Evolutionary conservation across 1,140 invertebrate species (phyloP).

Genomic region (Spodoptera frugiperda): DNA sequence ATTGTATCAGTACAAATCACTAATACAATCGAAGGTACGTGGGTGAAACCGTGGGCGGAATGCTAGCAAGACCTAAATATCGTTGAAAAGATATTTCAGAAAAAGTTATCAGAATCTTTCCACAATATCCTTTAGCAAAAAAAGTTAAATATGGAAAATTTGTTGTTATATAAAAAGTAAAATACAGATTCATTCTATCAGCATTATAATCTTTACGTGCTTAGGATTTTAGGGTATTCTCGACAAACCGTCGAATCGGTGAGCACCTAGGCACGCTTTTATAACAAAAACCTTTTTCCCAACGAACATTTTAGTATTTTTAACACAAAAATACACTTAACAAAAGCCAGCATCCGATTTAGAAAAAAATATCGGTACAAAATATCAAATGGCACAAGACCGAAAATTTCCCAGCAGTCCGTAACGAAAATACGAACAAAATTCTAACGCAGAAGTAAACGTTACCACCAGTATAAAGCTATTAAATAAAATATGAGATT

Average conservation of each 20-base stretch:
- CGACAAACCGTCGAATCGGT: background rate
- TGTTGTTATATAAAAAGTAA: too few species aligned
- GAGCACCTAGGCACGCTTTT: background rate
- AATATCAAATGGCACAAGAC: background rate
- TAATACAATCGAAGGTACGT: too few species aligned
- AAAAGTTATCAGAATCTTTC: too few species aligned
- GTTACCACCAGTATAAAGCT: slow-evolving; percentile 46
- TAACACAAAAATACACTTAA: background rate
- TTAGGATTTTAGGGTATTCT: slow-evolving; percentile 7
- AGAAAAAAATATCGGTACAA: background rate
- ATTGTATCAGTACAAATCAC: too few species aligned
- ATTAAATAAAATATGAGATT: slow-evolving; percentile 52
- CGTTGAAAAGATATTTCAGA: too few species aligned
- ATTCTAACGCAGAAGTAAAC: slow-evolving; percentile 47
- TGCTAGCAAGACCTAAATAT: too few species aligned
- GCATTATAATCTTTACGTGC: background rate
- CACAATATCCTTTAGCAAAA: too few species aligned
- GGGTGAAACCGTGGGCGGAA: too few species aligned
- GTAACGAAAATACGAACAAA: slow-evolving; percentile 2
- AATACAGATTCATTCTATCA: too few species aligned
- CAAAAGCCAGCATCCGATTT: background rate
- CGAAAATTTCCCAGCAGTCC: background rate
- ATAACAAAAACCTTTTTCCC: slow-evolving; percentile 16
- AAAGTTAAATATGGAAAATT: too few species aligned
- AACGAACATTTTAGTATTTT: background rate